These are phyloP conservation scores for Phalanger gymnotis DNA, from an alignment of 2,797 vertebrate species.

Conservation along the genomic window DNA sequence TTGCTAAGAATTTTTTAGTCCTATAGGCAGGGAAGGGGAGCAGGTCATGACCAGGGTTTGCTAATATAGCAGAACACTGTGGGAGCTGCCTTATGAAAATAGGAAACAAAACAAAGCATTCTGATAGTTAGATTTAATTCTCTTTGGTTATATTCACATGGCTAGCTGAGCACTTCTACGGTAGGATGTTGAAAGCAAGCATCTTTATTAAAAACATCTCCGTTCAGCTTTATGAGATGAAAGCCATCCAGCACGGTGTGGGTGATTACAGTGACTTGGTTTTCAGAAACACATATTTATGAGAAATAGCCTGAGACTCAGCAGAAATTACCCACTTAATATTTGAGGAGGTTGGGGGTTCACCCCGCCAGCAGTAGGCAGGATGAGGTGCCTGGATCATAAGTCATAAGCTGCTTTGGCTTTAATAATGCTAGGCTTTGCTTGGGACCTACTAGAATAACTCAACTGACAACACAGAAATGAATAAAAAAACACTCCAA, in stretches of 20 bases:
- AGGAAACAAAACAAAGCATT: slow-evolving; percentile 52
- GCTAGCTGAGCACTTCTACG: slow-evolving; percentile 25
- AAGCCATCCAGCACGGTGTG: slow-evolving; percentile 52
- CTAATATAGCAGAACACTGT: slow-evolving; percentile 41
- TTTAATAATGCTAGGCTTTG: slow-evolving; percentile 70
- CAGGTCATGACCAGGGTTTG: slow-evolving; percentile 6
- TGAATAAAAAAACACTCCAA: slow-evolving; percentile 67
- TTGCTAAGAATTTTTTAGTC: slow-evolving; percentile 3
- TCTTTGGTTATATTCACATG: slow-evolving; percentile 56
- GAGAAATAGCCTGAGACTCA: slow-evolving; percentile 60
- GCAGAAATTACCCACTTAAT: slow-evolving; percentile 72
- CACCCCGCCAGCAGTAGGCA: slow-evolving; percentile 61
- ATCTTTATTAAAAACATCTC: slow-evolving; percentile 70
- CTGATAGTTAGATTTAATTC: slow-evolving; percentile 62
- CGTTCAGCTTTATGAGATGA: slow-evolving; percentile 62
- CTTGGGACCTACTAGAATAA: slow-evolving; percentile 57
- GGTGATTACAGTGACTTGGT: slow-evolving; percentile 56
- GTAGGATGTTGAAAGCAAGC: neutral
- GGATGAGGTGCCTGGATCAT: slow-evolving; percentile 53
- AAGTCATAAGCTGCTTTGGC: slow-evolving; percentile 64
- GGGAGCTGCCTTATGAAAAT: slow-evolving; percentile 54
- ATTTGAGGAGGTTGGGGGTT: slow-evolving; percentile 68
- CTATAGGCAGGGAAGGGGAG: neutral
- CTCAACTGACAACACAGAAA: slow-evolving; percentile 54
- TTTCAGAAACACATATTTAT: slow-evolving; percentile 67